These are phyloP conservation scores for Ameiurus melas DNA, from an alignment of 2,113 vertebrate species.

Conservation along the genomic window DNA sequence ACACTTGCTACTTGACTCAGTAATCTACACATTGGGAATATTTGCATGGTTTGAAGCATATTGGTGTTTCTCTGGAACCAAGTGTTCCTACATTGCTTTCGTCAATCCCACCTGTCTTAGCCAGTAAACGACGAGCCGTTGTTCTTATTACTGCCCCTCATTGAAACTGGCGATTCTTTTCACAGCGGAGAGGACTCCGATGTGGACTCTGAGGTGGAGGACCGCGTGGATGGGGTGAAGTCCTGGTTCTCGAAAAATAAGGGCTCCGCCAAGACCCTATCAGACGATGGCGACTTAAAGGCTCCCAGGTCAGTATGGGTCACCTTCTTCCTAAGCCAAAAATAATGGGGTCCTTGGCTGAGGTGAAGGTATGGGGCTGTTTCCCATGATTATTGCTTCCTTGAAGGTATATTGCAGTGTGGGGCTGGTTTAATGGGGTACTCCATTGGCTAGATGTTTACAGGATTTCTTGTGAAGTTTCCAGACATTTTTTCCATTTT, in stretches of 20 bases:
- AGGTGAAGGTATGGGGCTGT: background rate
- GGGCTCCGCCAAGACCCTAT: slow-evolving; percentile 79
- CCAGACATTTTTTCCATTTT: background rate
- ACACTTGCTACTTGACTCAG: background rate
- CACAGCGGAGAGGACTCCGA: slow-evolving; percentile 88
- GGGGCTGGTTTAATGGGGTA: background rate
- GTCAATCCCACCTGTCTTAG: background rate
- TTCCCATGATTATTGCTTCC: slow-evolving; percentile 17
- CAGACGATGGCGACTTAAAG: slow-evolving; percentile 88
- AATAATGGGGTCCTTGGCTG: background rate
- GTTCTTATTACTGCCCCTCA: background rate
- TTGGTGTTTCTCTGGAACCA: background rate
- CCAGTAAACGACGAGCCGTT: background rate
- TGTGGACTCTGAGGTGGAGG: slow-evolving; percentile 91
- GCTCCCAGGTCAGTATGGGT: slow-evolving; percentile 82
- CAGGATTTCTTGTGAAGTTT: background rate
- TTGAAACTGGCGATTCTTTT: slow-evolving; percentile 3
- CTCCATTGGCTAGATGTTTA: background rate
- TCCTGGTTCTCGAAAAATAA: slow-evolving; percentile 87
- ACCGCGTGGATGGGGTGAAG: slow-evolving; percentile 94
- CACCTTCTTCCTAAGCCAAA: background rate
- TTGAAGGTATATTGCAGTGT: background rate
- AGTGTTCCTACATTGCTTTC: background rate
- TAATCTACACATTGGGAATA: background rate
- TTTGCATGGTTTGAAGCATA: background rate